phyloP scores from a whole-genome alignment of 2,113 vertebrate genomes.

The Trichechus manatus region DNA sequence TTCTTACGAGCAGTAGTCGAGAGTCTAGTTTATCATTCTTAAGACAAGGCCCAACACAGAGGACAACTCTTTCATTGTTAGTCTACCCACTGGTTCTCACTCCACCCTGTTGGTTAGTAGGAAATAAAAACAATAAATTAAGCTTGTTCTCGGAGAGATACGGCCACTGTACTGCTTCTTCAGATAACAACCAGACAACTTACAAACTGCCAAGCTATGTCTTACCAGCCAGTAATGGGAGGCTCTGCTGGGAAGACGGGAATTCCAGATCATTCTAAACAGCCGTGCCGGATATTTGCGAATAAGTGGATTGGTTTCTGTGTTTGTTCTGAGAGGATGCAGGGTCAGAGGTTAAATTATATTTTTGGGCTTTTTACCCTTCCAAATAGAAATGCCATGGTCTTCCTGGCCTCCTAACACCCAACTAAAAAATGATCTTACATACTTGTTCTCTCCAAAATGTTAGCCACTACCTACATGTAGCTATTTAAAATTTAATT shows the following conservation, averaged over 20 bases:
- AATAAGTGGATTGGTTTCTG: background rate
- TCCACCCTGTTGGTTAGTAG: background rate
- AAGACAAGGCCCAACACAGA: background rate
- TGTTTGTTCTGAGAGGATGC: background rate
- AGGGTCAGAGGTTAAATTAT: background rate
- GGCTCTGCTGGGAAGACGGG: background rate
- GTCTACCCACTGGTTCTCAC: background rate
- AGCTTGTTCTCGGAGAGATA: background rate
- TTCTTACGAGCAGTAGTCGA: background rate
- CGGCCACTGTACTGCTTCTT: background rate
- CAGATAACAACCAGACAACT: background rate
- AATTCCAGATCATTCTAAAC: background rate
- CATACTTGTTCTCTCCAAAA: background rate
- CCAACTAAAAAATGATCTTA: background rate
- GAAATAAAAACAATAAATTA: slow-evolving; percentile 49
- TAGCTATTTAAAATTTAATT: background rate
- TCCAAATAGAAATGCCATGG: background rate
- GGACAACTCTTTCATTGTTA: background rate
- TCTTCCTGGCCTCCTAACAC: background rate
- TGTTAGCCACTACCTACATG: background rate
- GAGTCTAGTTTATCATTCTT: background rate
- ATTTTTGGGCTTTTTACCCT: background rate
- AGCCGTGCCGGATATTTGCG: background rate
- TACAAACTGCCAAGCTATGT: background rate
- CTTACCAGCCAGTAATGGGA: background rate